Evolutionary conservation across 92 coral and sea anemone genomes (phyloP), one percentile per base, ranked within the genome.

Genomic region (Umimayanthus chanpuru): DNA sequence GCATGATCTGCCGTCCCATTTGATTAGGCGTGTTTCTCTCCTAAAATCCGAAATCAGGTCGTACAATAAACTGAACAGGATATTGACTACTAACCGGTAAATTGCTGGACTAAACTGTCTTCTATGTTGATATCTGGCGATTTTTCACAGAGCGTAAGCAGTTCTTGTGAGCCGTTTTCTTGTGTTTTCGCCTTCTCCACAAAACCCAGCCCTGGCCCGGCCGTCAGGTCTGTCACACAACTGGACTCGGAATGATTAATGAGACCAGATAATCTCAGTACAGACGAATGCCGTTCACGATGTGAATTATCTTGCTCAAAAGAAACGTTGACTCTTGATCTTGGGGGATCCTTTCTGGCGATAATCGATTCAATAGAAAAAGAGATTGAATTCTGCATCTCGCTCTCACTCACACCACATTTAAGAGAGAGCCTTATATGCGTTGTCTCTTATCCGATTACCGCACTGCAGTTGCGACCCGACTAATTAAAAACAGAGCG

Each of bases 391-490:
- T 91, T 94, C 88, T 97, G 96, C 97, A 94, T 95, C 56, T 83
- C 78, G 78, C 18, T 44, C 28, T 32, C 8, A 8, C 64, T 44
- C 28, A 47, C 43, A 83, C 77, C 61, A 83, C 76, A 83, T 44
- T 83, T 81, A 65, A 4, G 75, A 21, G 73, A 9, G 18, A 38
- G 21, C 55, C 86, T 23, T n/a, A 26, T 6, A 70, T 83, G 88
- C 89, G 85, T 77, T 92, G 93, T 89, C 81, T 81, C 91, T 97
- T 95, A 97, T 97, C 99, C 96, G 99, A 97, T 97, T 97, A 97
- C 96, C 85, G 71, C 84, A 88, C 79, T 82, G 79, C 43, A 88
- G 88, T 66, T 78, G 92, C 94, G 94, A 92, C 94, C 78, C 89
- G 85, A 89, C 94, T 93, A 94, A 94, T 94, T 93, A 94, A 93